phyloP scores from a whole-genome alignment of 1,140 invertebrate species.

The Drosophila lacteicornis region DNA sequence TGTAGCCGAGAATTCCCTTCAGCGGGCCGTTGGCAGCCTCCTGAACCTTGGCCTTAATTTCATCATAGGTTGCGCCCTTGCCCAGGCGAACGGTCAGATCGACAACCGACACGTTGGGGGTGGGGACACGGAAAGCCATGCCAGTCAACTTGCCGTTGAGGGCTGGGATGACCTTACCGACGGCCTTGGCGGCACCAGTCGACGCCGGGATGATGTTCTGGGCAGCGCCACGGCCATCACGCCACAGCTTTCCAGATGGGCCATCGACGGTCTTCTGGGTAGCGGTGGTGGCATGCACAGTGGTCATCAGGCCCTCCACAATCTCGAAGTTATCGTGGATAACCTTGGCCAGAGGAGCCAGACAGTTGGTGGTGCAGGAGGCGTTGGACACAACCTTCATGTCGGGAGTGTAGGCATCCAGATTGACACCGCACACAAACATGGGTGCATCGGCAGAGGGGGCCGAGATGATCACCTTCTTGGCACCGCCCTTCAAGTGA shows the following conservation, averaged over 20 bases:
- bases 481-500: constrained; percentile 96
- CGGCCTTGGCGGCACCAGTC: constrained; percentile 99
- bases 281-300: constrained; percentile 98
- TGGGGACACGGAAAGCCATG: constrained; percentile 99
- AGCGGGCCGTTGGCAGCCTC: constrained; percentile 91
- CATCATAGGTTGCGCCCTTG: constrained; percentile 93
- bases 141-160: constrained; percentile 97
- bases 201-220: constrained; percentile 99
- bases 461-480: constrained; percentile 99
- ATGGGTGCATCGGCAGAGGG: constrained; percentile 99
- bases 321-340: constrained; percentile 98
- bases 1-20: constrained; percentile 97
- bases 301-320: constrained; percentile 99
- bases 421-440: constrained; percentile 98
- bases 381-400: constrained; percentile 97
- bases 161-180: constrained; percentile 98
- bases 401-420: constrained; percentile 93
- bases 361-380: constrained; percentile 99
- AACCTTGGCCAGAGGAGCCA: constrained; percentile 99
- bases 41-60: constrained; percentile 96
- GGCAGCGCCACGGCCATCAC: constrained; percentile 97
- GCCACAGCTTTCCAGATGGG: constrained; percentile 97
- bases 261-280: constrained; percentile 99
- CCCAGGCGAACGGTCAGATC: constrained; percentile 94
- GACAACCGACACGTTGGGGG: constrained; percentile 98